A percentile compares a stretch with the other conserved stretches of the same genome.
Evolutionary conservation across 1,140 invertebrate genomes (phyloP).

Genomic region (Temnothorax longispinosus): DNA sequence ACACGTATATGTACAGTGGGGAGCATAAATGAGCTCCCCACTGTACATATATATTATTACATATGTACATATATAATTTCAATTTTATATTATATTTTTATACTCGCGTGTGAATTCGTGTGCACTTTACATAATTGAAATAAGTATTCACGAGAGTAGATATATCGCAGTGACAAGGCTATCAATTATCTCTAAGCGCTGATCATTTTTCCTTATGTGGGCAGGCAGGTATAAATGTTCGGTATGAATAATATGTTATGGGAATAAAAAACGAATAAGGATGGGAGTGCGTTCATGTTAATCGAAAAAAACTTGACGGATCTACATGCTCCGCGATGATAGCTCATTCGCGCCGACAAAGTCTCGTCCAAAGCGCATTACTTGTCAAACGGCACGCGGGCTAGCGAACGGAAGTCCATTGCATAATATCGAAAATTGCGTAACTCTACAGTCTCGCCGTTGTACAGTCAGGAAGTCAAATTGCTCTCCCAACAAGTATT

Average conservation of each 20-base stretch:
- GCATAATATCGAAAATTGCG: conserved; percentile 38
- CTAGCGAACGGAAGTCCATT: conserved; percentile 70
- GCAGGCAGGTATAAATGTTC: not conserved
- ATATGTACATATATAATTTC: not conserved
- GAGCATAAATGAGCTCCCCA: no score
- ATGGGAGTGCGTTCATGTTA: conserved; percentile 1
- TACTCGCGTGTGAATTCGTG: not conserved
- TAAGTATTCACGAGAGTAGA: not conserved
- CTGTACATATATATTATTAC: not conserved
- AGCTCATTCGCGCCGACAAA: conserved; percentile 8
- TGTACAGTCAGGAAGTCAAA: conserved; percentile 24
- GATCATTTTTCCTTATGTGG: not conserved
- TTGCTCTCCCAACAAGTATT: not conserved
- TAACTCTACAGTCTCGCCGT: conserved; percentile 27
- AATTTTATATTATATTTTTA: not conserved
- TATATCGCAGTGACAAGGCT: not conserved
- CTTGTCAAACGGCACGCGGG: conserved; percentile 65
- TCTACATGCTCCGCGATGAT: not conserved
- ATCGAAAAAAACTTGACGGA: conserved; percentile 12
- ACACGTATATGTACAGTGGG: not conserved
- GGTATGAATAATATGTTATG: not conserved
- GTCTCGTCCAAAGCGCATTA: conserved; percentile 56
- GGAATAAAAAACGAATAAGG: conserved; percentile 26
- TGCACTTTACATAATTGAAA: not conserved
- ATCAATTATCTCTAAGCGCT: not conserved